Base-by-base conservation (phyloP, 2,797 vertebrate species). In the Parambassis ranga region DNA sequence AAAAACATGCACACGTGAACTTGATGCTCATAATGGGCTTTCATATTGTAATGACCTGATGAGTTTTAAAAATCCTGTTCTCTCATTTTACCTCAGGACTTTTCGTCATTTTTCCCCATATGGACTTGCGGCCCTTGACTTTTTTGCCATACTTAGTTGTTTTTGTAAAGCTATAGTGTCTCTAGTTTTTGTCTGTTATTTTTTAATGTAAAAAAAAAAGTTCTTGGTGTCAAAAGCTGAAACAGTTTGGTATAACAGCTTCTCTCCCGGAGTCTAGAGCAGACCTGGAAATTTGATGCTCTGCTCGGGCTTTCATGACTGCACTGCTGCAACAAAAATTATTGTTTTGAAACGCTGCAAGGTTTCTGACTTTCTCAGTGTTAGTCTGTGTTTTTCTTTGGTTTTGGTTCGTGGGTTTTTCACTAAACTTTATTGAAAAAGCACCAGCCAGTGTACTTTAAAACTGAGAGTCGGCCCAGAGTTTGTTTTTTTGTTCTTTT, bases 11-110 rank as follows among this genome's bases (percentile, higher is more conserved):
- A 58, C 68, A 62, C 58, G 63, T 43, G 55, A 58, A 56, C 51
- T 64, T 38, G 51, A 59, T 77, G 77, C 72, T 79, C 22, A 50
- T 87, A 80, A 84, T 75, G 35, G 57, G 44, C 52, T 70, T 74
- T 75, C 48, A 73, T 78, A 50, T 67, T 43, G 11, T 20, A 46
- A 53, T 22, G 38, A 22, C 53, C 52, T 65, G 50, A 79, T 71
- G 63, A 69, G 20, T 44, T 70, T 71, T 52, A 56, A 65, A 58
- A 71, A 76, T 79, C 71, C 69, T 80, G 65, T 81, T 80, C 70
- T 57, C 68, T 76, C 51, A 36, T 75, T 60, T 65, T 18, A 50
- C 53, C 23, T 39, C 24, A 36, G 16, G 39, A 35, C 35, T 24
- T 35, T 26, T 19, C 41, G 37, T 35, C 36, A 6, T 28, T 42